phyloP scores from a whole-genome alignment of 2,888 invertebrate species.

The Tiphia femorata region DNA sequence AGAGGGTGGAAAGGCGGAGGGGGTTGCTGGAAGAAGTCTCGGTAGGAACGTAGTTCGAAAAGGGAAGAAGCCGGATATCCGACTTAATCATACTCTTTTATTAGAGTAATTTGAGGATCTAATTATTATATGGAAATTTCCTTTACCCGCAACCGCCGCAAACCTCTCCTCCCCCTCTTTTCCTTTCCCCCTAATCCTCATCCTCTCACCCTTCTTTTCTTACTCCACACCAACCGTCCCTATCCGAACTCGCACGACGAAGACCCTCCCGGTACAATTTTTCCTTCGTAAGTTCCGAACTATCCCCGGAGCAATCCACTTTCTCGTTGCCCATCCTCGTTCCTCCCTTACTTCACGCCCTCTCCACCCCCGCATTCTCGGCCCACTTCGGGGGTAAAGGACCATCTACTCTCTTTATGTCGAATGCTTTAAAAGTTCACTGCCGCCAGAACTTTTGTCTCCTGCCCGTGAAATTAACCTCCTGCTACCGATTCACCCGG shows the following conservation, averaged over 20 bases:
- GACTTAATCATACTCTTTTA: constrained; percentile 59
- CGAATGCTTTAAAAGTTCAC: constrained; percentile 58
- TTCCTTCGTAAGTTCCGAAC: constrained; percentile 54
- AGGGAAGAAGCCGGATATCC: constrained; percentile 38
- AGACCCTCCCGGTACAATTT: constrained; percentile 38
- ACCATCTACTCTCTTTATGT: constrained; percentile 50
- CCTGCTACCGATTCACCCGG: neutral
- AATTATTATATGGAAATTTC: constrained; percentile 64
- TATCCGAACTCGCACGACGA: neutral
- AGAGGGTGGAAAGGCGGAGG: constrained; percentile 5
- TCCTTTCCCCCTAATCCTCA: constrained; percentile 6
- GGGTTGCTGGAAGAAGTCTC: too few species aligned
- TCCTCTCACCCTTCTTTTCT: neutral
- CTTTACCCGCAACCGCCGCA: constrained; percentile 30
- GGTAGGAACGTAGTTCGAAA: too few species aligned
- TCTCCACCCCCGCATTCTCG: neutral
- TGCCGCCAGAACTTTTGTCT: constrained; percentile 55
- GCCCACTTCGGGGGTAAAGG: constrained; percentile 19
- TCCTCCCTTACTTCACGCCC: neutral
- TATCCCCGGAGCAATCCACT: constrained; percentile 44
- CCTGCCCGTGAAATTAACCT: constrained; percentile 41
- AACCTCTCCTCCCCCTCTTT: neutral
- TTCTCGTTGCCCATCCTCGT: neutral
- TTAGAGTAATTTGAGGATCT: constrained; percentile 60
- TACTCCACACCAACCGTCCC: neutral